Evolutionary conservation across 2,888 invertebrate genomes (phyloP), one percentile per base, ranked within the genome.

Genomic region (Dasypolia templi): DNA sequence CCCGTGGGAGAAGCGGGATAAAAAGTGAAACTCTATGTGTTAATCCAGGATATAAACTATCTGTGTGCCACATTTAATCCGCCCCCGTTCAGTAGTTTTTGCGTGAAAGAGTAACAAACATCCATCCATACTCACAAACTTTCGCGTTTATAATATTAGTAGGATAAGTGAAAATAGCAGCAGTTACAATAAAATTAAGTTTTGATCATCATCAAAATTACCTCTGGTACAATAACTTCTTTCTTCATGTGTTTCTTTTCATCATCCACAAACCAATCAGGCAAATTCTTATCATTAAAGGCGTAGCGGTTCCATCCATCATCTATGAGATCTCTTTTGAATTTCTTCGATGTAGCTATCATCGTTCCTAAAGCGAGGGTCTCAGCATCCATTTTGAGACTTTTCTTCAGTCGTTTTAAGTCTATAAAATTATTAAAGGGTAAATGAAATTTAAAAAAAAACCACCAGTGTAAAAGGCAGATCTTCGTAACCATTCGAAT

Each of bases 211-310:
- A 32, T 9, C 12, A 75, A 35, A 62, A 49, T 53, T 90, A 97
- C 98, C 94, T 98, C 98, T 9, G 99, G 98, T 49, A 99, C 98
- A 5, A 98, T 98, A 17, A 98, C 95, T 75, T 97, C 97, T 91
- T 98, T 98, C 84, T 96, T 97, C 98, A 98, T 98, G 90, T 99
- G 99, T 91, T 98, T 98, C 80, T 97, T 97, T 93, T 99, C 99
- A 88, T 99, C 99, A 76, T 98, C 97, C 0, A 97, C 97, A 95
- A 99, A 99, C 99, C 99, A 99, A 87, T 98, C 98, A 0, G 99
- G 99, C 64, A 99, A 96, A 91, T 98, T 97, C 2, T 97, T 97
- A 92, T 99, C 99, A 90, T 99, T 99, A 91, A 98, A 99, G 5
- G 98, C 97, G 92, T 98, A 99, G 87, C 99, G 97, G 94, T 99